These are phyloP conservation scores for Hippopotamus amphibius DNA, from an alignment of 2,113 vertebrate species.

Conservation along the genomic window DNA sequence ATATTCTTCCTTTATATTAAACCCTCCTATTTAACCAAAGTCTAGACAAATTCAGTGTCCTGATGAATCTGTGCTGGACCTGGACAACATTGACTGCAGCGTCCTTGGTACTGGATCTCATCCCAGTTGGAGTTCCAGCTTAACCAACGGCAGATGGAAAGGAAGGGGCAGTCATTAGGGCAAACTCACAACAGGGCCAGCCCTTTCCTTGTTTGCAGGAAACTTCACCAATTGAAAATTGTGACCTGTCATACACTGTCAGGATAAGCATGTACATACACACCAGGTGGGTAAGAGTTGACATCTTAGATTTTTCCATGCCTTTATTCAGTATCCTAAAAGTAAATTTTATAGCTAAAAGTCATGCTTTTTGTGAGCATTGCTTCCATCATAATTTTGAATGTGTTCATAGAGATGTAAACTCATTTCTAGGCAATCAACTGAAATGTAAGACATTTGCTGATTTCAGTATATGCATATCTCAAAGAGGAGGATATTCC, in stretches of 20 bases:
- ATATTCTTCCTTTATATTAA: neutral
- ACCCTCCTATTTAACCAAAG: neutral
- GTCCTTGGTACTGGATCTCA: neutral
- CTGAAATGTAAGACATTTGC: slow-evolving; percentile 45
- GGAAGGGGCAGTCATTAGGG: neutral
- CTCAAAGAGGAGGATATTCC: neutral
- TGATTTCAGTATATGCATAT: neutral
- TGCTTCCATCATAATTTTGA: neutral
- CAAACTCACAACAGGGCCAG: neutral
- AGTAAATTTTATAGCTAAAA: slow-evolving; percentile 32
- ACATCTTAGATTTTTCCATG: slow-evolving; percentile 23
- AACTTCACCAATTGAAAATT: slow-evolving; percentile 21
- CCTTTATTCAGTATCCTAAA: neutral
- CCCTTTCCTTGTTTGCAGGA: slow-evolving; percentile 47
- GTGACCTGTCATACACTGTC: slow-evolving; percentile 3
- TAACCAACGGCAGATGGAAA: neutral
- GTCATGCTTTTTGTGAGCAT: neutral
- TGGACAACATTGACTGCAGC: neutral
- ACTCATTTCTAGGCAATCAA: slow-evolving; percentile 20
- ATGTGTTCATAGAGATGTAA: neutral
- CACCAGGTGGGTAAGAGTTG: neutral
- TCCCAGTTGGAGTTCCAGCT: neutral
- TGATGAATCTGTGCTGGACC: neutral
- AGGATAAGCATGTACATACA: neutral
- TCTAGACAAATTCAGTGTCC: neutral